Conservation (phyloP, 2,113 vertebrate genomes). For the Tachycineta bicolor region DNA sequence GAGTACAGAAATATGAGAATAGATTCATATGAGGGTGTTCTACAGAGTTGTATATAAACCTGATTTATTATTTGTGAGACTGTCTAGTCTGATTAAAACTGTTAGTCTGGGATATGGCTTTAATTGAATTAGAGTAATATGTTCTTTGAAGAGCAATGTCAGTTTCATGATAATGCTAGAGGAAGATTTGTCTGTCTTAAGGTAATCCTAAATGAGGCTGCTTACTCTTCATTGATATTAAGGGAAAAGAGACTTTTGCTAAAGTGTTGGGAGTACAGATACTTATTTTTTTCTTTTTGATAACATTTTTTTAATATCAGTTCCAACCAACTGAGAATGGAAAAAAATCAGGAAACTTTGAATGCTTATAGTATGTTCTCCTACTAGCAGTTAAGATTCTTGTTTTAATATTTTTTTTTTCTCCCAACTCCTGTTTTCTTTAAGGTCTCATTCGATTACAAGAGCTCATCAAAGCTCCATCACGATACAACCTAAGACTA, state of each 20-base stretch:
- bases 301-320: not conserved
- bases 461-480: conserved; percentile 98
- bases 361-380: not conserved
- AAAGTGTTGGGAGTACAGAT: not conserved
- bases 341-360: not conserved
- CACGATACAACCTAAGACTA: conserved; percentile 94
- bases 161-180: not conserved
- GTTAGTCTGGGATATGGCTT: not conserved
- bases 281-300: not conserved
- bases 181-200: not conserved
- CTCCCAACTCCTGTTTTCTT: conserved; percentile 43
- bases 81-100: not conserved
- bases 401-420: conserved; percentile 20
- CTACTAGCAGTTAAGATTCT: not conserved
- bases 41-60: not conserved
- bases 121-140: conserved; percentile 4
- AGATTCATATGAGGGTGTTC: not conserved
- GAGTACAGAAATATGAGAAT: not conserved
- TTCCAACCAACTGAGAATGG: not conserved
- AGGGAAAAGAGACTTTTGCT: not conserved
- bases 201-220: not conserved
- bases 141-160: not conserved
- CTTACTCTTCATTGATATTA: not conserved
- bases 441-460: conserved; percentile 97
- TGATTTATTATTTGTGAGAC: not conserved